Evolutionary conservation across 2,888 invertebrate species (phyloP).

Genomic region (Pycnomerus fuliginosus): DNA sequence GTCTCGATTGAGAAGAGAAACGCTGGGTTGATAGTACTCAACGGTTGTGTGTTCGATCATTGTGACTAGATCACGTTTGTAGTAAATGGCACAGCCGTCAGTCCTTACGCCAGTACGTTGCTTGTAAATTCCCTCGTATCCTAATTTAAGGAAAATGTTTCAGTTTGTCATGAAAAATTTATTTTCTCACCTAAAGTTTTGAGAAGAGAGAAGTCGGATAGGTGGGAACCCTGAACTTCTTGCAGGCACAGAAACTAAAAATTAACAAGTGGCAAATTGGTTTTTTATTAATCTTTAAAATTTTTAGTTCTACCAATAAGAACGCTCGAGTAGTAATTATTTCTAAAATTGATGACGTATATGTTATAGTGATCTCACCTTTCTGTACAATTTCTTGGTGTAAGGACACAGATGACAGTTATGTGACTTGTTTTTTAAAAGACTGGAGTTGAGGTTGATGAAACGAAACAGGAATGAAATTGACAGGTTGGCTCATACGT

Average conservation of each 20-base stretch:
- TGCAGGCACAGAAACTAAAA: slow-evolving; percentile 80
- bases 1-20: slow-evolving; percentile 73
- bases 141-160: slow-evolving; percentile 42
- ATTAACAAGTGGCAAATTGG: slow-evolving; percentile 1
- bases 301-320: background rate
- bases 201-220: slow-evolving; percentile 58
- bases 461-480: no score
- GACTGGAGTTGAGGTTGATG: background rate
- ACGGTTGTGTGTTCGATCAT: slow-evolving; percentile 67
- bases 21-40: slow-evolving; percentile 66
- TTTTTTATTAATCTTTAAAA: slow-evolving; percentile 9
- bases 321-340: background rate
- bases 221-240: slow-evolving; percentile 80
- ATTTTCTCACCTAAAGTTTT: slow-evolving; percentile 37
- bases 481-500: no score
- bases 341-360: background rate
- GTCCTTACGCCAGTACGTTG: slow-evolving; percentile 75
- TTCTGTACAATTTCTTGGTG: no score
- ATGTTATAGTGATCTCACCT: no score
- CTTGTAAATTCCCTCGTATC: slow-evolving; percentile 77
- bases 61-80: slow-evolving; percentile 65
- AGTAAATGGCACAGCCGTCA: slow-evolving; percentile 93
- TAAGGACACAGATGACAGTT: no score
- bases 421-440: background rate
- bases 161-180: slow-evolving; percentile 1